These are phyloP conservation scores for Melikaiella ostensackeni DNA, from an alignment of 2,888 invertebrate species.

Conservation along the genomic window DNA sequence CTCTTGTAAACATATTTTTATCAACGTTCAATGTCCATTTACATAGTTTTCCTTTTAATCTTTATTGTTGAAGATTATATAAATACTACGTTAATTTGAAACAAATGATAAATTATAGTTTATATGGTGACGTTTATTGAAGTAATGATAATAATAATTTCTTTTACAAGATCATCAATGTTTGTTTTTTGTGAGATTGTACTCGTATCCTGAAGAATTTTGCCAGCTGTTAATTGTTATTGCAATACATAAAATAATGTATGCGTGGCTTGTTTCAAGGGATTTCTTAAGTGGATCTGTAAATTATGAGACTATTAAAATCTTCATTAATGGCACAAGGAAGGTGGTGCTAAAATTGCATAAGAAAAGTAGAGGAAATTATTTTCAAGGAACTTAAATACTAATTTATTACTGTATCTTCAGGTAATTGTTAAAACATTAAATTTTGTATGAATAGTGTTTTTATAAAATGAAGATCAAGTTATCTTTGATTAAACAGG, in stretches of 20 bases:
- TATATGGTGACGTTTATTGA: not conserved
- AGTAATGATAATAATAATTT: not conserved
- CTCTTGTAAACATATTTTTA: not conserved
- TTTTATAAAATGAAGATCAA: too few species aligned
- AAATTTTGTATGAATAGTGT: too few species aligned
- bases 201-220: not conserved
- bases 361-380: not conserved
- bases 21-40: not conserved
- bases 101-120: not conserved
- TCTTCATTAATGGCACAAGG: not conserved
- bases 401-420: not conserved
- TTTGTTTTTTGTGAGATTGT: not conserved
- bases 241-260: not conserved
- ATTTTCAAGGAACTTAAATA: not conserved
- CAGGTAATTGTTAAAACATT: not conserved
- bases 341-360: not conserved
- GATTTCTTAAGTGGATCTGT: not conserved
- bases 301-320: not conserved
- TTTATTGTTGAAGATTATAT: not conserved
- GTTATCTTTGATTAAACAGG: too few species aligned
- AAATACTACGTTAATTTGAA: slow-evolving; percentile 18
- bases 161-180: not conserved
- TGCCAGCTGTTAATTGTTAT: not conserved
- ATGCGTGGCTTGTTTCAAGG: not conserved
- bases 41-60: not conserved